phyloP scores from a whole-genome alignment of 2,113 vertebrate genomes.

The Mellivora capensis region DNA sequence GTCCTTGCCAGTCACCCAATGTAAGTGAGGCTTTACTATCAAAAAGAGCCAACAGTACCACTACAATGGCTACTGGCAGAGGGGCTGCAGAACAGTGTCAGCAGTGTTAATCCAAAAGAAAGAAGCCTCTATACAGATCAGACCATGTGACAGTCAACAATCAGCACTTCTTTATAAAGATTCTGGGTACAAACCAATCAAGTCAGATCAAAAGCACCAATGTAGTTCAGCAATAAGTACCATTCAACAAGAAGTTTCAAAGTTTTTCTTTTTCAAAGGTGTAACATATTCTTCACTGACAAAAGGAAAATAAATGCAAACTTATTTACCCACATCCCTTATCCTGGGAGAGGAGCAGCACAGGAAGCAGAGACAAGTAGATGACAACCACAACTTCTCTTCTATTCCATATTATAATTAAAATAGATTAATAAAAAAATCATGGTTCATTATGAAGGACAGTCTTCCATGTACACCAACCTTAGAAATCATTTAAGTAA shows the following conservation, averaged over 20 bases:
- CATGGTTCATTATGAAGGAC: not conserved
- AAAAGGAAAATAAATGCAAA: not conserved
- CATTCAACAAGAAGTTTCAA: not conserved
- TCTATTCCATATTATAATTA: not conserved
- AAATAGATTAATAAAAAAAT: not conserved
- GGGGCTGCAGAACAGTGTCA: conserved; percentile 18
- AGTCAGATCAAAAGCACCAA: conserved; percentile 20
- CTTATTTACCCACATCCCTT: not conserved
- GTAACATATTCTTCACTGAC: not conserved
- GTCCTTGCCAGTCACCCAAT: not conserved
- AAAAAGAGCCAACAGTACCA: conserved; percentile 4
- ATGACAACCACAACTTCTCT: not conserved
- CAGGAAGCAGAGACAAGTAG: not conserved
- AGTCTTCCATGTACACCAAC: not conserved
- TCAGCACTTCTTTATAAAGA: conserved; percentile 41
- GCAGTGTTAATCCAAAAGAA: conserved; percentile 60
- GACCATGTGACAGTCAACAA: conserved; percentile 36
- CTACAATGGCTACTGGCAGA: conserved; percentile 27
- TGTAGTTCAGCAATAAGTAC: not conserved
- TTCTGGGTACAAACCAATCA: conserved; percentile 1
- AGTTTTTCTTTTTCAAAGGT: conserved; percentile 32
- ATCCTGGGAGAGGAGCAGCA: not conserved
- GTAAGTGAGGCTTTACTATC: conserved; percentile 24
- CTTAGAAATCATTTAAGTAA: conserved; percentile 4
- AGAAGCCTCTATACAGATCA: conserved; percentile 47